phyloP scores from a whole-genome alignment of 2,797 vertebrate genomes.

The Remorina albescens region DNA sequence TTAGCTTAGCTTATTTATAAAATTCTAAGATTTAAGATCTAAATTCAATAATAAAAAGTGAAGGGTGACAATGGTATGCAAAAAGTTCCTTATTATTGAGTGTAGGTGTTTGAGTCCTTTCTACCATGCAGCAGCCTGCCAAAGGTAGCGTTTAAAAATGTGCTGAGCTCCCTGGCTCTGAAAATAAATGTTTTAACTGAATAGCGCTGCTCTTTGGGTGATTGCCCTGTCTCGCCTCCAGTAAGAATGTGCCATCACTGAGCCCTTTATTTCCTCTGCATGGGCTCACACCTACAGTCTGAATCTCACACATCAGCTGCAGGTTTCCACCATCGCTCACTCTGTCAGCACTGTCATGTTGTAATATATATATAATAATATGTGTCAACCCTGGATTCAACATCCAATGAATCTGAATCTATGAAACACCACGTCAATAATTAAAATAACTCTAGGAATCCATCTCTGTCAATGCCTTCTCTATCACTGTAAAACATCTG shows the following conservation, averaged over 20 bases:
- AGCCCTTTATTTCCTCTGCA: slow-evolving; percentile 57
- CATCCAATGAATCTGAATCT: slow-evolving; percentile 8
- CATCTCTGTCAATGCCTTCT: not conserved
- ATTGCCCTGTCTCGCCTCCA: slow-evolving; percentile 25
- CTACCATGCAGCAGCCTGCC: not conserved
- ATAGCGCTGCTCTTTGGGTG: slow-evolving; percentile 26
- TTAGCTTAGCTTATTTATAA: too few species aligned
- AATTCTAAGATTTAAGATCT: too few species aligned
- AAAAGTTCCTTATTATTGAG: not conserved
- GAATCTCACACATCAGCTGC: slow-evolving; percentile 79
- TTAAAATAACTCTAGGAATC: not conserved
- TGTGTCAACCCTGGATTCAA: slow-evolving; percentile 35
- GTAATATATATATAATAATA: slow-evolving; percentile 7
- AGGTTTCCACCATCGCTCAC: slow-evolving; percentile 67
- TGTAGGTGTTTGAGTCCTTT: not conserved
- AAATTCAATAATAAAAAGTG: too few species aligned
- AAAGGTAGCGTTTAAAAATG: slow-evolving; percentile 24
- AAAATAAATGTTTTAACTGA: slow-evolving; percentile 25
- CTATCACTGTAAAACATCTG: not conserved
- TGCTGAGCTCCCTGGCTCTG: slow-evolving; percentile 3
- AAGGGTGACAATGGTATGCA: too few species aligned
- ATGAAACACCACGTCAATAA: slow-evolving; percentile 7
- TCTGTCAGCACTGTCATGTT: slow-evolving; percentile 29
- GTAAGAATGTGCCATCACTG: slow-evolving; percentile 67
- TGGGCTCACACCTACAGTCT: slow-evolving; percentile 58